phyloP scores from a whole-genome alignment of 2,888 invertebrate species.

The Drosophila prostipennis region DNA sequence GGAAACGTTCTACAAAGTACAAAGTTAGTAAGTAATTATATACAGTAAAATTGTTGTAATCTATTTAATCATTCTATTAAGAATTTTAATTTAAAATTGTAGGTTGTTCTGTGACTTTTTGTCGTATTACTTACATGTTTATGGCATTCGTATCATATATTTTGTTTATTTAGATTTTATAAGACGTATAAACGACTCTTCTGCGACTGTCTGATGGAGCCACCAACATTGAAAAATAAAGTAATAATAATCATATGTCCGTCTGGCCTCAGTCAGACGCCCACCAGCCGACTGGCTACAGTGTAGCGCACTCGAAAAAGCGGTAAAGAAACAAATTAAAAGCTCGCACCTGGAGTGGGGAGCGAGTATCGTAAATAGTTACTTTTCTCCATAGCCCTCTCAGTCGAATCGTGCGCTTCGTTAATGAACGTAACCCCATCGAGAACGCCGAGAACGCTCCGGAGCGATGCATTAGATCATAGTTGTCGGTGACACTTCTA shows the following conservation, averaged over 20 bases:
- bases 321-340: constrained; percentile 24
- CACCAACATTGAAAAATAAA: constrained; percentile 44
- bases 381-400: constrained; percentile 68
- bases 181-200: constrained; percentile 28
- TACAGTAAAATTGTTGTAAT: too few relatives aligned
- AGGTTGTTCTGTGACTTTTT: neutral
- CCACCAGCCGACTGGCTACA: constrained; percentile 49
- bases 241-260: constrained; percentile 35
- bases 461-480: constrained; percentile 67
- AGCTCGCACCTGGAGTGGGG: constrained; percentile 38
- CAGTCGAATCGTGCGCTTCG: constrained; percentile 70
- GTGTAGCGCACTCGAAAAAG: constrained; percentile 64
- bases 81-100: too few relatives aligned
- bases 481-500: constrained; percentile 21
- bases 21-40: neutral
- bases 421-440: constrained; percentile 61
- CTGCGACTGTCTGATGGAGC: constrained; percentile 19
- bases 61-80: too few relatives aligned
- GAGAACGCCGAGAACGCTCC: constrained; percentile 50
- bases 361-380: constrained; percentile 68
- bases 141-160: neutral
- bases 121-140: neutral
- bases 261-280: constrained; percentile 46
- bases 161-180: constrained; percentile 5
- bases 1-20: constrained; percentile 28